These are phyloP conservation scores for Musca domestica DNA, from an alignment of 1,140 invertebrate genomes.

Conservation along the genomic window DNA sequence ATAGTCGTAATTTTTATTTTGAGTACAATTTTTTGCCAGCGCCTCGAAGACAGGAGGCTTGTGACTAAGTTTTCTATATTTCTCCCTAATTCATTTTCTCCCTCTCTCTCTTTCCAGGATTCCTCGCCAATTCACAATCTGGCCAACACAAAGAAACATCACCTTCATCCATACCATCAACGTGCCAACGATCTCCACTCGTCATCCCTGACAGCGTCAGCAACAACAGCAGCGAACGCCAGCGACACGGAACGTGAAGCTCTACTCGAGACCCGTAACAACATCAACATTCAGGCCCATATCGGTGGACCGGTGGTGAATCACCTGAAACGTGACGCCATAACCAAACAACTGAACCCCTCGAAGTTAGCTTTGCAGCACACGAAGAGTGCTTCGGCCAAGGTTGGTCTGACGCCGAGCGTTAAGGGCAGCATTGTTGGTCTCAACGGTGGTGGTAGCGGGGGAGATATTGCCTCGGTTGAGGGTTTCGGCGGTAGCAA, in stretches of 20 bases:
- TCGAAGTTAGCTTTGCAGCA: constrained; percentile 4
- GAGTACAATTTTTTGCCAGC: no score
- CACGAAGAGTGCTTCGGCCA: background rate
- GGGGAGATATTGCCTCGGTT: constrained; percentile 18
- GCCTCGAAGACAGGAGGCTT: no score
- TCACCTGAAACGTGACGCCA: background rate
- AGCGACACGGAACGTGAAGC: constrained; percentile 47
- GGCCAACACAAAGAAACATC: constrained; percentile 52
- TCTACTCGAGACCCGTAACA: constrained; percentile 47
- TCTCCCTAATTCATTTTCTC: constrained; percentile 15
- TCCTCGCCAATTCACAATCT: constrained; percentile 54
- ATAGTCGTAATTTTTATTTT: no score
- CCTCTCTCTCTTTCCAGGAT: constrained; percentile 33
- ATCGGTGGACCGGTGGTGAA: constrained; percentile 26
- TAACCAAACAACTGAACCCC: constrained; percentile 6
- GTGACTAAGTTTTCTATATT: no score
- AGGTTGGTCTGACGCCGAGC: background rate
- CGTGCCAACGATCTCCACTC: constrained; percentile 33
- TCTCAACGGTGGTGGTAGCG: constrained; percentile 6
- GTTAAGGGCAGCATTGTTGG: constrained; percentile 11
- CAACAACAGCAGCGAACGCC: no score
- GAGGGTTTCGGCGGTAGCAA: constrained; percentile 10
- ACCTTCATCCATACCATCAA: constrained; percentile 43
- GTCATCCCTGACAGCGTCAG: constrained; percentile 26
- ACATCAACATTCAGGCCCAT: constrained; percentile 42